Base-by-base conservation (phyloP, 2,888 invertebrate genomes). In the Mycogona germanica region DNA sequence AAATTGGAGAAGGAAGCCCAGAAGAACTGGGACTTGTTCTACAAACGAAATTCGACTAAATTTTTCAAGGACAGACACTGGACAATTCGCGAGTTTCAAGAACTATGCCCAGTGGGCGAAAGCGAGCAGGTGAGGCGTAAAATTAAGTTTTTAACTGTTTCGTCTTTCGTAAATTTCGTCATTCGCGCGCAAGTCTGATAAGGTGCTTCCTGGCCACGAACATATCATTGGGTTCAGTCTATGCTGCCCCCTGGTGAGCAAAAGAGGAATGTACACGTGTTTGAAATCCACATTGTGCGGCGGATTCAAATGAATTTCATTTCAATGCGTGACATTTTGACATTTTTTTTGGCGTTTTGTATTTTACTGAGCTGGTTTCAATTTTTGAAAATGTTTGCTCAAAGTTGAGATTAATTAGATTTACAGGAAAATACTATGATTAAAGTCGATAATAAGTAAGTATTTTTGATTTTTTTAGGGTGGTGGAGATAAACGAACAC, bases 41-140 rank as follows among this genome's bases (percentile, higher is more conserved):
- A 96, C 69, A 95, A 95, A 70, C 75, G 95, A 56, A 96, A 97
- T 66, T 86, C 87, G 63, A 87, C 83, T 0, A 79, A 86, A 62
- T 96, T 97, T 70, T 97, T 95, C 66, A 87, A 87, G 70, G 92
- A 96, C 70, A 78, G 96, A 17, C 91, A 92, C 67, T 97, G 98
- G 98, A 96, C 93, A 1, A 86, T 84, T 57, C 76, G 91, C 65
- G 98, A 98, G 74, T 95, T 98, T 73, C 73, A 80, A 62, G 89
- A 91, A 66, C 73, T 95, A 17, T 72, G 82, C 55, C 72, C 73
- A 53, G 74, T 72, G 53, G 45, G 35, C n/a, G 14, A 17, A 7
- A 38, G 14, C n/a, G n/a, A n/a, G n/a, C n/a, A n/a, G n/a, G n/a
- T n/a, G n/a, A n/a, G n/a, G n/a, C n/a, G n/a, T n/a, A n/a, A n/a